Percentiles rank a stretch among this genome's conserved stretches.
These are phyloP conservation scores for Fopius arisanus DNA, from an alignment of 1,140 invertebrate species.

Conservation along the genomic window DNA sequence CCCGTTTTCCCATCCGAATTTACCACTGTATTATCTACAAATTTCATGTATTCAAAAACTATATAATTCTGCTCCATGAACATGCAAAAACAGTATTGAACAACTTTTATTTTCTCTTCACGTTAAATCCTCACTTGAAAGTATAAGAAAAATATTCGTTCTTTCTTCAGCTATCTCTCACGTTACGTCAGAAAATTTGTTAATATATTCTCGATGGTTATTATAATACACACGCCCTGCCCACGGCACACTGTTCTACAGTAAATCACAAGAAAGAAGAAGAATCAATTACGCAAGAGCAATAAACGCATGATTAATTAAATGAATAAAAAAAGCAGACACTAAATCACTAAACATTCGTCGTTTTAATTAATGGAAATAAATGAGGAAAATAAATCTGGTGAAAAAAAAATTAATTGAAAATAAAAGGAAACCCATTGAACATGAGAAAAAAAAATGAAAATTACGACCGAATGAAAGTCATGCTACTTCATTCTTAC, in stretches of 20 bases:
- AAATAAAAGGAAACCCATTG: background rate
- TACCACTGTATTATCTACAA: background rate
- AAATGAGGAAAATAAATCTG: background rate
- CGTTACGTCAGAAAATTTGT: background rate
- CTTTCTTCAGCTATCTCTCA: background rate
- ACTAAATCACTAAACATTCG: background rate
- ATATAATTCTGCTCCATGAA: background rate
- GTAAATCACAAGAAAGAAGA: background rate
- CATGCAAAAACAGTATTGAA: constrained; percentile 7
- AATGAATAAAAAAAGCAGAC: background rate
- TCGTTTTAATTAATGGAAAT: background rate
- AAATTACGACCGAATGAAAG: background rate
- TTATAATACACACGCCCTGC: background rate
- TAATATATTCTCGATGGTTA: constrained; percentile 6
- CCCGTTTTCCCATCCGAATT: background rate
- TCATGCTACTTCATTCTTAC: constrained; percentile 6
- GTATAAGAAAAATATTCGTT: constrained; percentile 1
- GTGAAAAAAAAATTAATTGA: background rate
- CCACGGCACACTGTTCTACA: background rate
- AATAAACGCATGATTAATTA: constrained; percentile 7
- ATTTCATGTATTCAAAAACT: background rate
- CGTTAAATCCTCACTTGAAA: background rate
- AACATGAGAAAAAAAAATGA: background rate
- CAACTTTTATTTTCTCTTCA: background rate
- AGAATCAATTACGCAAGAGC: background rate